Conservation (phyloP, 2,797 vertebrate species). For the Carcharodon carcharias region DNA sequence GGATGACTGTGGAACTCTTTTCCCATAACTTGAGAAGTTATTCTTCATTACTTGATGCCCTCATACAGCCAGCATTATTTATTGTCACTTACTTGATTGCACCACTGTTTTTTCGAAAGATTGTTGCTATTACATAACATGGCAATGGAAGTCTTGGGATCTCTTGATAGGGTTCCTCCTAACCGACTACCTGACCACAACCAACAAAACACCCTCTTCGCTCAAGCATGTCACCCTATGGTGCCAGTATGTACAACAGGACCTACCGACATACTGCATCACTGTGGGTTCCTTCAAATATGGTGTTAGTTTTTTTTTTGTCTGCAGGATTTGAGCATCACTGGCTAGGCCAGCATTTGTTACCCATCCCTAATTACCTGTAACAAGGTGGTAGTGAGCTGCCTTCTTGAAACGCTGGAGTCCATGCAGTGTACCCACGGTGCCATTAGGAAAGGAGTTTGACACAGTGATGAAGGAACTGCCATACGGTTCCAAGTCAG, state of each 20-base stretch:
- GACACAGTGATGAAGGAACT: not conserved
- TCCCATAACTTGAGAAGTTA: constrained; percentile 57
- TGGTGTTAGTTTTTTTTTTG: not conserved
- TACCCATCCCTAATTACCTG: not conserved
- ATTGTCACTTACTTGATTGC: constrained; percentile 48
- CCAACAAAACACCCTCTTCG: not conserved
- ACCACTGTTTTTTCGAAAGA: constrained; percentile 43
- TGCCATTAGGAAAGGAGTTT: not conserved
- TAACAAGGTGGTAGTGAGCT: not conserved
- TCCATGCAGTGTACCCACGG: not conserved
- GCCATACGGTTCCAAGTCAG: not conserved
- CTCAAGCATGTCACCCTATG: not conserved
- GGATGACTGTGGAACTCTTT: constrained; percentile 66
- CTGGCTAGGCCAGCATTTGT: not conserved
- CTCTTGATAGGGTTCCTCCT: not conserved
- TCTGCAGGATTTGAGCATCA: not conserved
- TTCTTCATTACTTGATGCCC: constrained; percentile 57
- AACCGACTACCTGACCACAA: not conserved
- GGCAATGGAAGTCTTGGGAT: not conserved
- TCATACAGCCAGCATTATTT: constrained; percentile 50
- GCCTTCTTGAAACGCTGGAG: not conserved
- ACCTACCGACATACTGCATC: not conserved
- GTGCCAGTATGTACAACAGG: not conserved
- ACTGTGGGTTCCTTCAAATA: not conserved
- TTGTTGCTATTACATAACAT: not conserved